Evolutionary conservation across 1,140 invertebrate species (phyloP).

Genomic region (Mya arenaria): DNA sequence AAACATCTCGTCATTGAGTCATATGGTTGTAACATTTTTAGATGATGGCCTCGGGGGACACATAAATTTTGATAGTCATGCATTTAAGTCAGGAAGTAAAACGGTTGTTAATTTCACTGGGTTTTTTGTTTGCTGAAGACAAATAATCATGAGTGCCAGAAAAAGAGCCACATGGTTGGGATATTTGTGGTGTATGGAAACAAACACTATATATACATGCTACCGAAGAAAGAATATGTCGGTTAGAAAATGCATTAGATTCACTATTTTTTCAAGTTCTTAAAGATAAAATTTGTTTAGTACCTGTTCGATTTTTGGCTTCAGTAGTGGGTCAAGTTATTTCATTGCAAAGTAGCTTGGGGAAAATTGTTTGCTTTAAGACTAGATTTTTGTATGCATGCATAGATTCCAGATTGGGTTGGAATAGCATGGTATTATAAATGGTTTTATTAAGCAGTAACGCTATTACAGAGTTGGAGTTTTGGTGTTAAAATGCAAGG

Average conservation of each 20-base stretch:
- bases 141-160: conserved; percentile 25
- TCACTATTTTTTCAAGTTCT: neutral
- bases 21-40: conserved; percentile 49
- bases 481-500: neutral
- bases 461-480: neutral
- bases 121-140: conserved; percentile 45
- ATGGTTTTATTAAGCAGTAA: neutral
- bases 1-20: conserved; percentile 17
- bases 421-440: neutral
- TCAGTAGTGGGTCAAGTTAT: conserved; percentile 31
- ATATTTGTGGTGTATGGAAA: conserved; percentile 15
- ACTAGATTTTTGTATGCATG: conserved; percentile 36
- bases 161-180: conserved; percentile 36
- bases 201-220: conserved; percentile 2
- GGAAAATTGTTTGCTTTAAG: neutral
- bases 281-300: neutral
- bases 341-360: conserved; percentile 3
- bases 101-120: too few relatives aligned
- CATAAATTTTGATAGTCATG: too few relatives aligned
- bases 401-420: conserved; percentile 4
- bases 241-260: neutral
- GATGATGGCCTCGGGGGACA: conserved; percentile 54
- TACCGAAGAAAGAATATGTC: neutral
- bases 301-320: conserved; percentile 19
- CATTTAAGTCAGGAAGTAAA: too few relatives aligned